Evolutionary conservation across 2,797 vertebrate genomes (phyloP), one percentile per base, ranked within the genome.

Genomic region (Falco columbarius): DNA sequence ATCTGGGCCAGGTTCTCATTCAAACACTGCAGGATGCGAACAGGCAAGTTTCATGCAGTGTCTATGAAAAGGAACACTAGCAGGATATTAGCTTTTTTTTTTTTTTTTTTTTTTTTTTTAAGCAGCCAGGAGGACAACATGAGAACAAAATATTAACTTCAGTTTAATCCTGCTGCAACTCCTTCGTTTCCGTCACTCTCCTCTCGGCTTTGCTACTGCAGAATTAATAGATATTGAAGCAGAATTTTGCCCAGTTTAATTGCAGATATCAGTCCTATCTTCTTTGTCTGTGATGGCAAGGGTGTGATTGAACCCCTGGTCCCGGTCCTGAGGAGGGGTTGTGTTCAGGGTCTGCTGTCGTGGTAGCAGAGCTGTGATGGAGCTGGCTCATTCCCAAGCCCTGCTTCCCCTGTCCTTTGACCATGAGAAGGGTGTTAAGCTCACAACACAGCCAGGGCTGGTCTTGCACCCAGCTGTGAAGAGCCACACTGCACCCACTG

Each of bases 51-150:
- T 92, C 77, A 61, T 56, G 36, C 27, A 63, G 63, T 46, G 29
- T 67, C 73, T 94, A 17, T n/a, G 22, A 67, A 93, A 95, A 89
- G 77, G n/a, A 89, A 85, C 32, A 67, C 67, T 81, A 82, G 46
- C 46, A 76, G 38, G 47, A 16, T 21, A 84, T 40, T 89, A 86
- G 32, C 14, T 38, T 38, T 11, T 38, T 19, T 44, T 14, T 62
- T 14, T 62, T 40, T 40, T 11, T 11, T 38, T 40, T 11, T 51
- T 42, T 44, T 44, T 14, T 62, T 76, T 44, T 72, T 56, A 36
- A 93, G 82, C 52, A 80, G 29, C 55, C 63, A 67, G 44, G 16
- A 63, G 14, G 21, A 92, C 26, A 84, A 72, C 11, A 34, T 17
- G 14, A 87, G 61, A 95, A 86, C 10, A 66, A 93, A 94, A 92